Evolutionary conservation across 2,888 invertebrate genomes (phyloP), one percentile per base, ranked within the genome.

Genomic region (Sepiola atlantica): DNA sequence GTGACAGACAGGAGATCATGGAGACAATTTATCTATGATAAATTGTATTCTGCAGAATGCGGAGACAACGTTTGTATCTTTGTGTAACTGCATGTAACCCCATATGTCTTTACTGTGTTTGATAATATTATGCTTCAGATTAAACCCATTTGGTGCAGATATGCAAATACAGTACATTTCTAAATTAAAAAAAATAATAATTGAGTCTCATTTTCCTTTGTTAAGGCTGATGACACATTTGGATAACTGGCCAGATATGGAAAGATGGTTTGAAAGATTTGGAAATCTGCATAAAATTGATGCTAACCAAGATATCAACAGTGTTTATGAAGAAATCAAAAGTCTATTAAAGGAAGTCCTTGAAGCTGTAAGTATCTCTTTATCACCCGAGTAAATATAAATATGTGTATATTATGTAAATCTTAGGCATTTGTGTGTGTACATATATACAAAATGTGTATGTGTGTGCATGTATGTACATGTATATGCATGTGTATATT

Each of bases 241-340:
- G 57, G 97, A 97, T 94, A 95, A 95, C 32, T 97, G 97, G 97
- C 96, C 97, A 18, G 97, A 97, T 95, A 94, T 97, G 94, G 97
- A 97, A 94, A 97, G 97, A 95, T 97, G 97, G 97, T 97, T 96
- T 95, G 95, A 94, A 12, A 96, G 96, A 95, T 97, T 97, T 96
- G 97, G 97, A 93, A 96, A 96, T 35, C 95, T 97, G 94, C 95
- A 96, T 94, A 95, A 94, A 57, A 96, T 97, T 32, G 97, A 97
- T 95, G 97, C 96, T 24, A 95, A 95, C 18, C 95, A 96, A 92
- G 96, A 95, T 24, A 94, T 95, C 35, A 95, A 96, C 61, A 95
- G 96, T 77, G 96, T 97, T 14, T 96, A 95, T 91, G 95, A 96
- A 90, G 97, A 97, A 95, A 96, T 97, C 55, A 97, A 97, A 95